A percentile compares a stretch with the other conserved stretches of the same genome.
Evolutionary conservation across 2,888 invertebrate species (phyloP).

Genomic region (Acronicta psi): DNA sequence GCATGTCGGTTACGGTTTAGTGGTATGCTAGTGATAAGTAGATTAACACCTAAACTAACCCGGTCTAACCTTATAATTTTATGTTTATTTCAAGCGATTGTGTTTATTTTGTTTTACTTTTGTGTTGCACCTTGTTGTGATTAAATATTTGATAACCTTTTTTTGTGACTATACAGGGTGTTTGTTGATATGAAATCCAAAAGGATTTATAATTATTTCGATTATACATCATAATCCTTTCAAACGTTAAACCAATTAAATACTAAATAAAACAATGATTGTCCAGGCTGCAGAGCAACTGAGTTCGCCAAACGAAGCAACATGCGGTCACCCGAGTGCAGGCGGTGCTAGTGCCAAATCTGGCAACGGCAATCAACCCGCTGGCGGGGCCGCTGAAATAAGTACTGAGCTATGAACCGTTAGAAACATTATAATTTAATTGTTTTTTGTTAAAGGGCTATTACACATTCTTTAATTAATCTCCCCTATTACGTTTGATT

Average conservation of each 20-base stretch:
- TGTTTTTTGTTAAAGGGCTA: slow-evolving; percentile 30
- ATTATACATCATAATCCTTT: background rate
- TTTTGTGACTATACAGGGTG: slow-evolving; percentile 31
- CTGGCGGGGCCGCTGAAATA: slow-evolving; percentile 88
- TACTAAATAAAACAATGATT: slow-evolving; percentile 1
- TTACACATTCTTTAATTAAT: slow-evolving; percentile 17
- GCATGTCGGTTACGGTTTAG: slow-evolving; percentile 76
- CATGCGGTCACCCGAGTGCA: slow-evolving; percentile 62
- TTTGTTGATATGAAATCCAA: slow-evolving; percentile 8
- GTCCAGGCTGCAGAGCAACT: slow-evolving; percentile 87
- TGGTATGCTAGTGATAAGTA: slow-evolving; percentile 60
- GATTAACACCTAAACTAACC: slow-evolving; percentile 79
- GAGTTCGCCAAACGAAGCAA: slow-evolving; percentile 63
- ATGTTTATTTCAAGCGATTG: slow-evolving; percentile 55
- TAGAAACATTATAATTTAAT: slow-evolving; percentile 28
- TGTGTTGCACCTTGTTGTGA: slow-evolving; percentile 60
- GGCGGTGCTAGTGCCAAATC: slow-evolving; percentile 61
- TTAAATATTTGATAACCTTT: slow-evolving; percentile 45
- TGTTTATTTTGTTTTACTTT: slow-evolving; percentile 50
- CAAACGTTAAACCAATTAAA: background rate
- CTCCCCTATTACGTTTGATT: slow-evolving; percentile 19
- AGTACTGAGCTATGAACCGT: slow-evolving; percentile 90
- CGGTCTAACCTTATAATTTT: slow-evolving; percentile 57
- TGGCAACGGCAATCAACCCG: slow-evolving; percentile 67
- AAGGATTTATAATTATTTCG: background rate